Conservation (phyloP, 2,888 invertebrate species). For the Zhuqinia jingwanae region DNA sequence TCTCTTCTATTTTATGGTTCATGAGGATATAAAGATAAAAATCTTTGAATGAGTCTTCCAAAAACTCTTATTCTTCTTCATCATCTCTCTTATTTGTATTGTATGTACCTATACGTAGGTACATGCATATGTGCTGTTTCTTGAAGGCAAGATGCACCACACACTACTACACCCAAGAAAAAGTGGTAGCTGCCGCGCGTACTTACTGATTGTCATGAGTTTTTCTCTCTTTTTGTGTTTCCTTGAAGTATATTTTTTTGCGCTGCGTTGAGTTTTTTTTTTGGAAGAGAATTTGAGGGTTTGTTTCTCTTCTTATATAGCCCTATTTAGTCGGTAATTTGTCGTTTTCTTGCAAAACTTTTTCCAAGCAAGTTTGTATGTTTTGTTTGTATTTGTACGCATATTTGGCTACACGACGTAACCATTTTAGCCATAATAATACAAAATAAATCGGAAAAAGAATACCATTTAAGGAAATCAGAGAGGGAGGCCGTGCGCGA, state of each 20-base stretch:
- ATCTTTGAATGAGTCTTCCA: slow-evolving; percentile 63
- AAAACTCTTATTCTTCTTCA: slow-evolving; percentile 15
- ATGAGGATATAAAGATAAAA: slow-evolving; percentile 72
- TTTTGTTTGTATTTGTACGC: slow-evolving; percentile 39
- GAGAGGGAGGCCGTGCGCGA: not conserved
- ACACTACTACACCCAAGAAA: too few relatives aligned
- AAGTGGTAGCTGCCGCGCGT: not conserved
- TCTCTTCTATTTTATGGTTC: slow-evolving; percentile 68
- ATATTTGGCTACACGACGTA: not conserved
- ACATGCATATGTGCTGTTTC: not conserved
- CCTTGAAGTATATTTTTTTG: not conserved
- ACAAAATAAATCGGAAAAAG: slow-evolving; percentile 13
- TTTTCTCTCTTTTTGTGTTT: not conserved
- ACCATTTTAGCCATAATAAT: not conserved
- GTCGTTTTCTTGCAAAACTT: slow-evolving; percentile 58
- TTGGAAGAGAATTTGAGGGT: not conserved
- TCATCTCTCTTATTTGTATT: not conserved
- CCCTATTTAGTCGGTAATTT: slow-evolving; percentile 62
- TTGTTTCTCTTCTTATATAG: slow-evolving; percentile 49
- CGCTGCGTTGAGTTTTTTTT: not conserved
- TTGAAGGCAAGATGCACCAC: not conserved
- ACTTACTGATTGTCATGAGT: not conserved
- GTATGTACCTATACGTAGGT: not conserved
- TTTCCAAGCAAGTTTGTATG: slow-evolving; percentile 32
- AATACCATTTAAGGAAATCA: slow-evolving; percentile 21